phyloP scores from a whole-genome alignment of 2,113 vertebrate genomes.

The Hypomesus transpacificus region DNA sequence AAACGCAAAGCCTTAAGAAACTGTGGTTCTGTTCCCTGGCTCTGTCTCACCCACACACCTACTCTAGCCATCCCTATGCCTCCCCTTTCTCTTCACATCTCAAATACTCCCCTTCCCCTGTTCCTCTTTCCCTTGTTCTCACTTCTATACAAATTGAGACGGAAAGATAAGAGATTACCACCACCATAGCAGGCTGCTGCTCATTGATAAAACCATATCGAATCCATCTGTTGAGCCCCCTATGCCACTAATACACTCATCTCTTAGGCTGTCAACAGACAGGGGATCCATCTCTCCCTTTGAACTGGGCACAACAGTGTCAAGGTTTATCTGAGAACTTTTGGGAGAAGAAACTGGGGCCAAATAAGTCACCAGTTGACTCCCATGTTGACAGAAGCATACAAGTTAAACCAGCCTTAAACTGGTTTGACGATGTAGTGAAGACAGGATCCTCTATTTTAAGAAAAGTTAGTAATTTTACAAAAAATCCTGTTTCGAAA shows the following conservation, averaged over 20 bases:
- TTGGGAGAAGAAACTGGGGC: conserved; percentile 48
- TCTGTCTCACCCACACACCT: conserved; percentile 15
- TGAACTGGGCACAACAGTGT: conserved; percentile 62
- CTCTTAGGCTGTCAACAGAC: conserved; percentile 69
- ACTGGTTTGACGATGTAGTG: too few species aligned
- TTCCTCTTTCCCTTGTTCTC: conserved; percentile 60
- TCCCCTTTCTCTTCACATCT: conserved; percentile 39
- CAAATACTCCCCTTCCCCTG: conserved; percentile 34
- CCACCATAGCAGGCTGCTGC: conserved; percentile 67
- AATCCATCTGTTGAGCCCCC: conserved; percentile 69
- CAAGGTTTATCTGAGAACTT: conserved; percentile 67
- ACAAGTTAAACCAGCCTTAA: too few species aligned
- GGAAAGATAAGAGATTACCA: conserved; percentile 74
- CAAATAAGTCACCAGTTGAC: conserved; percentile 10
- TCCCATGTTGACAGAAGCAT: conserved; percentile 14
- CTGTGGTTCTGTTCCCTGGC: conserved; percentile 20
- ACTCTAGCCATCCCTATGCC: conserved; percentile 13
- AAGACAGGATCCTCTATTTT: too few species aligned
- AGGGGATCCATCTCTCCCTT: conserved; percentile 64
- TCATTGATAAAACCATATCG: conserved; percentile 78
- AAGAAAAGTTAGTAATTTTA: too few species aligned
- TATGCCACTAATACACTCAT: conserved; percentile 66
- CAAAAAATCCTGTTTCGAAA: too few species aligned
- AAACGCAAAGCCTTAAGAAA: conserved; percentile 32
- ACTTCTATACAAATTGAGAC: conserved; percentile 71